Conservation (phyloP, 2,888 invertebrate species). For the Xylota sylvarum region DNA sequence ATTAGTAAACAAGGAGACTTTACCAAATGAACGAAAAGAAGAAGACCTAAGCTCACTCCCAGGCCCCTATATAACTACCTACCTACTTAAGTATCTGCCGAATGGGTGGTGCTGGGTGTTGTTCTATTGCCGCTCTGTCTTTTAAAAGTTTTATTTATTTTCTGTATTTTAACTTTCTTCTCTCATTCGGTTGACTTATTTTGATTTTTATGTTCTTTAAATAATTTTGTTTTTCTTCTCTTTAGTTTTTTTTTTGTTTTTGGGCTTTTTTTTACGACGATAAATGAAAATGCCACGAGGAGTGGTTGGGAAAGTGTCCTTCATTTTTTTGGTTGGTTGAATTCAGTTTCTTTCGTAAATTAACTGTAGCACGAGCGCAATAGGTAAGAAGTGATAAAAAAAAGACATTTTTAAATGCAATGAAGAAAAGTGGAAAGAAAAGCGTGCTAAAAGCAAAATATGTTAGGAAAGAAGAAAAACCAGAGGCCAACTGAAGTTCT, state of each 20-base stretch:
- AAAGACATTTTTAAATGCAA: conserved; percentile 35
- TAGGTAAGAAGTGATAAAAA: conserved; percentile 34
- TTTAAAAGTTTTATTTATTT: conserved; percentile 51
- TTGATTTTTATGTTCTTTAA: conserved; percentile 56
- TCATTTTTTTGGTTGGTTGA: conserved; percentile 39
- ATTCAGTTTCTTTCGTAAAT: conserved; percentile 41
- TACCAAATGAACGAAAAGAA: conserved; percentile 51
- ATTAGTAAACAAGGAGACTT: conserved; percentile 58
- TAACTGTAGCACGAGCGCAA: conserved; percentile 27
- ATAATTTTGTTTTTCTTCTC: conserved; percentile 29
- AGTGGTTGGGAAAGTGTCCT: conserved; percentile 24
- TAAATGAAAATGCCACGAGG: background rate
- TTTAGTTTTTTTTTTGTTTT: background rate
- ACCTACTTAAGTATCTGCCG: conserved; percentile 32
- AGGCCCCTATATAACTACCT: conserved; percentile 9
- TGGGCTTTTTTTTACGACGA: conserved; percentile 12
- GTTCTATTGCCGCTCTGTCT: background rate
- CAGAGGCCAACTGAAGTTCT: background rate
- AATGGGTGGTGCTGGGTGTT: background rate
- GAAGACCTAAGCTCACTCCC: conserved; percentile 10
- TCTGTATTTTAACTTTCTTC: conserved; percentile 26
- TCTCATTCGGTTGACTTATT: conserved; percentile 58
- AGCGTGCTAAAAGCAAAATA: conserved; percentile 9
- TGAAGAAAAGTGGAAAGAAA: conserved; percentile 30
- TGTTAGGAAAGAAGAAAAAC: background rate